Percentiles rank a stretch among this genome's conserved stretches.
These are phyloP conservation scores for Ophioninae sp. DNA, from an alignment of 2,888 invertebrate species.

Conservation along the genomic window DNA sequence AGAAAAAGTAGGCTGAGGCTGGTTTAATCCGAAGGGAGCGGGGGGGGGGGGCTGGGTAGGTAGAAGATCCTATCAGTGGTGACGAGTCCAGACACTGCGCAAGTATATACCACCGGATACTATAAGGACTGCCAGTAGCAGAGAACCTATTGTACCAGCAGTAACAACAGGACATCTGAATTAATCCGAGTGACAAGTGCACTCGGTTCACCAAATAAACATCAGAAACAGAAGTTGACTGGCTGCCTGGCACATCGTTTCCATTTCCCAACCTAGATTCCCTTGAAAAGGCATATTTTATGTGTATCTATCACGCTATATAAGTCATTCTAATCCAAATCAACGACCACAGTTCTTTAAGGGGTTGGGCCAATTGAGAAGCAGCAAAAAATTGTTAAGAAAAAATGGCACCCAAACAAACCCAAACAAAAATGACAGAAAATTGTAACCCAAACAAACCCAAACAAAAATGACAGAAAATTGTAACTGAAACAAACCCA, in stretches of 20 bases:
- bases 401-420: neutral
- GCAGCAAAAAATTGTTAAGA: neutral
- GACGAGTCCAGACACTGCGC: neutral
- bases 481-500: no score
- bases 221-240: conserved; percentile 77
- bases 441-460: no score
- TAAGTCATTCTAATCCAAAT: neutral
- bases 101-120: conserved; percentile 15
- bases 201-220: conserved; percentile 76
- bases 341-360: neutral
- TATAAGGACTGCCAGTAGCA: conserved; percentile 51
- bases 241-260: conserved; percentile 64
- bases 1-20: neutral
- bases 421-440: no score
- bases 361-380: neutral
- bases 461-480: no score
- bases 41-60: neutral
- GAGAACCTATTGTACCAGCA: conserved; percentile 35
- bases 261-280: conserved; percentile 50
- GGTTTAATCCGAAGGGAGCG: neutral
- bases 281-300: conserved; percentile 36
- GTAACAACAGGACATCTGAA: conserved; percentile 63
- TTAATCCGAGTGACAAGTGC: conserved; percentile 78
- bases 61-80: conserved; percentile 30
- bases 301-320: conserved; percentile 13